Evolutionary conservation across 2,113 vertebrate species (phyloP), one percentile per base, ranked within the genome.

Genomic region (Tupaia tana): DNA sequence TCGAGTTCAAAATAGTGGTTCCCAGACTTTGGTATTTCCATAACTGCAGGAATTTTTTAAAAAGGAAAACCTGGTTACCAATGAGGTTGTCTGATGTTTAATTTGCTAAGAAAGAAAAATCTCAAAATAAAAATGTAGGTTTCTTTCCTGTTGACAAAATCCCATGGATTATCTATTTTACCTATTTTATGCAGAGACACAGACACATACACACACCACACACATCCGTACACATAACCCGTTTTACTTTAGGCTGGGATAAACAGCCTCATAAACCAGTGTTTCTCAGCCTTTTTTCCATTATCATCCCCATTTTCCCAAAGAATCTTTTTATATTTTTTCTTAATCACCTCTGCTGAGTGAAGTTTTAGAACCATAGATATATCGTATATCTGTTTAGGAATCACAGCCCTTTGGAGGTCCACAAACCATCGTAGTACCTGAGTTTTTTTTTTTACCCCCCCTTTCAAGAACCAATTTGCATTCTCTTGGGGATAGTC

Each of bases 91-190:
- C 70, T 71, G 54, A 43, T 79, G 27, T 69, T 86, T 79, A 64
- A 63, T 86, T 91, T 89, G 6, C 63, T 74, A 52, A 73, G 82
- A 94, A 90, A 75, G 24, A 5, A 75, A 83, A 83, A 61, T 56
- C 64, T 92, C 34, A 82, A 90, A 64, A 43, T 84, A 22, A 75
- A 83, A 34, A 18, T 31, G 24, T 56, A 43, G 34, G 12, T 73
- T 63, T 95, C n/a, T 89, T 7, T 6, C 34, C 18, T 94, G 19
- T 83, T 83, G 69, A 52, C n/a, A 74, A 83, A 63, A 83, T 69
- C 29, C 34, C 9, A 29, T 12, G 10, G 5, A 16, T 58, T 89
- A 10, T 63, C 29, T 70, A 15, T 34, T 27, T 58, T 31, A 31
- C 4, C 52, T n/a, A 4, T 58, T 10, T 15, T 81, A 6, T 31